Evolutionary conservation across 2,797 vertebrate genomes (phyloP).

Genomic region (Semaprochilodus insignis): DNA sequence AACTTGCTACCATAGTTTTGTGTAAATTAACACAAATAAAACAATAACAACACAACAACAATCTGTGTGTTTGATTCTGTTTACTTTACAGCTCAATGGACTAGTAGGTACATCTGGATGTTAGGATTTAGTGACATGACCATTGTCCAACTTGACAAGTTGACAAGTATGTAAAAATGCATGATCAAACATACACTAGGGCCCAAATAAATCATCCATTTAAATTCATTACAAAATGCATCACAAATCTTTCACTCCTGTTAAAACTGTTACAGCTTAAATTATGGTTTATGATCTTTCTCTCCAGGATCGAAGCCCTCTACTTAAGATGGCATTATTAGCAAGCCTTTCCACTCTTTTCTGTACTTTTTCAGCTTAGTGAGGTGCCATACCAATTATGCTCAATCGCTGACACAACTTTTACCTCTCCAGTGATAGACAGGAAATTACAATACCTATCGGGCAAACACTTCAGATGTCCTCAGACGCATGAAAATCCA

Average conservation of each 20-base stretch:
- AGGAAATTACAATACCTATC: conserved; percentile 44
- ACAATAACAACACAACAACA: too few species aligned
- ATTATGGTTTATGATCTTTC: background rate
- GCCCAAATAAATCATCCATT: background rate
- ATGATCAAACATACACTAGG: background rate
- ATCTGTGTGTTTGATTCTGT: too few species aligned
- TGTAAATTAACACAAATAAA: background rate
- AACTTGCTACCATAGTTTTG: background rate
- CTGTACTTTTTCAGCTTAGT: conserved; percentile 24
- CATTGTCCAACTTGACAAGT: background rate
- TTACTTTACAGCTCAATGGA: too few species aligned
- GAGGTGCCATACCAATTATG: conserved; percentile 30
- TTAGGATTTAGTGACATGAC: background rate
- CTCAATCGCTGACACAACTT: conserved; percentile 40
- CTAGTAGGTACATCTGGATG: background rate
- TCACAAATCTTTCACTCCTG: background rate
- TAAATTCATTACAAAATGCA: background rate
- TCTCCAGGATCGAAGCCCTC: conserved; percentile 16
- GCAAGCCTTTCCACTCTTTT: conserved; percentile 35
- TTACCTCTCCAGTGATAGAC: conserved; percentile 19
- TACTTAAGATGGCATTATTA: conserved; percentile 29
- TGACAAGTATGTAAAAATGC: background rate
- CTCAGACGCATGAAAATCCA: conserved; percentile 39
- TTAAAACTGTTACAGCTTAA: background rate
- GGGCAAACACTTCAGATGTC: conserved; percentile 33